Conservation (phyloP, 2,888 invertebrate species). For the Boloria euphrosyne region DNA sequence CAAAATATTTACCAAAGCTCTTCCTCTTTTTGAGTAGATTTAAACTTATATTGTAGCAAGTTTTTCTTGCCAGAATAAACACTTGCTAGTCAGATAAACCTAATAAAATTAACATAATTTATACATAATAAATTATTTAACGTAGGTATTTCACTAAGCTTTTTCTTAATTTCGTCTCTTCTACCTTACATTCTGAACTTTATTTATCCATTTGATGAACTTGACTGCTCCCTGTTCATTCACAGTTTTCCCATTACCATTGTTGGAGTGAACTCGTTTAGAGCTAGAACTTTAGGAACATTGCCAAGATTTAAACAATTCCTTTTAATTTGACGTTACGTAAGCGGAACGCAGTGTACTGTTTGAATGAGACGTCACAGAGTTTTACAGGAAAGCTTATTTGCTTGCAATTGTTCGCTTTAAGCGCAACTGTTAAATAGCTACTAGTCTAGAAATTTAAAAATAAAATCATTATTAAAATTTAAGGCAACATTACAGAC, state of each 20-base stretch:
- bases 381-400: slow-evolving; percentile 7
- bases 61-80: too few species aligned
- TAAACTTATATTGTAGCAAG: too few species aligned
- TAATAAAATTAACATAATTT: too few species aligned
- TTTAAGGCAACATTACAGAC: too few species aligned
- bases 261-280: slow-evolving; percentile 24
- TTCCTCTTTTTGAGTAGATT: too few species aligned
- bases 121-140: too few species aligned
- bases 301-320: slow-evolving; percentile 34
- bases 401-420: neutral
- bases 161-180: too few species aligned
- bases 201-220: slow-evolving; percentile 16
- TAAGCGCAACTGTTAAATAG: too few species aligned
- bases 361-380: neutral
- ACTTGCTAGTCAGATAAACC: too few species aligned
- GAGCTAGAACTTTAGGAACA: slow-evolving; percentile 24
- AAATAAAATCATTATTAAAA: too few species aligned
- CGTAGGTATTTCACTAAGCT: too few species aligned
- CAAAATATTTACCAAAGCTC: too few species aligned
- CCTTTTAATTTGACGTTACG: slow-evolving; percentile 35
- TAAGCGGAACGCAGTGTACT: slow-evolving; percentile 13
- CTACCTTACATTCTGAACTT: slow-evolving; percentile 10
- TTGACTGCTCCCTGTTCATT: slow-evolving; percentile 21
- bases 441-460: neutral
- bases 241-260: slow-evolving; percentile 29